Percentiles rank a stretch among this genome's conserved stretches.
phyloP scores from a whole-genome alignment of 1,140 invertebrate species.

The Drosophila orena region DNA sequence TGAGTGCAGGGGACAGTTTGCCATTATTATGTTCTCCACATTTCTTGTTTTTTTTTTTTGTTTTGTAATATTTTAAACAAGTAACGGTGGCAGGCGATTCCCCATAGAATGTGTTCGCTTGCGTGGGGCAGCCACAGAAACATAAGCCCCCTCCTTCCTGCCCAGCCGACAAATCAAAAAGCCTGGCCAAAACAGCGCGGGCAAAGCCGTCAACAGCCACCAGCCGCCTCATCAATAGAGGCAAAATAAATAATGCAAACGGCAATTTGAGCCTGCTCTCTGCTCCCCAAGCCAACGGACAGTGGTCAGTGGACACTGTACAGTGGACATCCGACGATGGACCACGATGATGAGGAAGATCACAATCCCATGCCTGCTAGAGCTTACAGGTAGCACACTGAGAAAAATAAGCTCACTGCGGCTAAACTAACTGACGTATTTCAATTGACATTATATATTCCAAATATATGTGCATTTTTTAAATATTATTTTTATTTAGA shows the following conservation, averaged over 20 bases:
- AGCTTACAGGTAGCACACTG: conserved; percentile 19
- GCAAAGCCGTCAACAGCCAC: conserved; percentile 43
- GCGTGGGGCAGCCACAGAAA: conserved; percentile 27
- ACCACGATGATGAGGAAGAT: conserved; percentile 37
- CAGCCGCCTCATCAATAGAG: conserved; percentile 75
- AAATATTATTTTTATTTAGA: too few relatives aligned
- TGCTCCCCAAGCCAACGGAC: conserved; percentile 25
- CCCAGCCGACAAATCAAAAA: background rate
- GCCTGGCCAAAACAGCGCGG: conserved; percentile 25
- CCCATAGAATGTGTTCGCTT: conserved; percentile 11
- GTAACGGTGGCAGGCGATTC: conserved; percentile 42
- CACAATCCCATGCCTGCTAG: conserved; percentile 42
- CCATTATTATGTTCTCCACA: conserved; percentile 38
- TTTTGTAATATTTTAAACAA: conserved; percentile 78
- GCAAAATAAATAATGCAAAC: conserved; percentile 83
- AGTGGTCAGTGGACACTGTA: conserved; percentile 17
- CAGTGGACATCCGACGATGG: conserved; percentile 23
- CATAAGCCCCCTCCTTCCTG: background rate
- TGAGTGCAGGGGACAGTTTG: conserved; percentile 26
- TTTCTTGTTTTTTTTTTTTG: conserved; percentile 14
- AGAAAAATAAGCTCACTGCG: background rate
- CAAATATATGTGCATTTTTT: too few relatives aligned
- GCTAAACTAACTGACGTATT: too few relatives aligned
- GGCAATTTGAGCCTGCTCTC: conserved; percentile 73
- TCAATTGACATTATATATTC: too few relatives aligned